phyloP scores from a whole-genome alignment of 1,140 invertebrate species.

The Drosophila punjabiensis region DNA sequence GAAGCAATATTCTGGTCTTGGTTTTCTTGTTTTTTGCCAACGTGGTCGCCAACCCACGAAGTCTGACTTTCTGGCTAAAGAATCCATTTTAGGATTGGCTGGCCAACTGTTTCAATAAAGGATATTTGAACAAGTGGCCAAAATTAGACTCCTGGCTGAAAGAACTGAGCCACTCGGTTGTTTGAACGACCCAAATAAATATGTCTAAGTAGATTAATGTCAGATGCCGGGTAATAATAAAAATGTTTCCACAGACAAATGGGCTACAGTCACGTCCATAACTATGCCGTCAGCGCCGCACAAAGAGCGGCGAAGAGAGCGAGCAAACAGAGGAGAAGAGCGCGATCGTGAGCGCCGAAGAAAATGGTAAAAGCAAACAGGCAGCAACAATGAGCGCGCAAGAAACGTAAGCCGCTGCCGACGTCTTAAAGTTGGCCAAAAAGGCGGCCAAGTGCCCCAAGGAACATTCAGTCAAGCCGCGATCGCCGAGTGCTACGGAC shows the following conservation, averaged over 20 bases:
- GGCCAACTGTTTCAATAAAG: slow-evolving; percentile 51
- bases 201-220: slow-evolving; percentile 70
- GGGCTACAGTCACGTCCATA: slow-evolving; percentile 58
- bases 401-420: slow-evolving; percentile 59
- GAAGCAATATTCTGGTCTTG: slow-evolving; percentile 4
- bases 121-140: slow-evolving; percentile 58
- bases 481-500: slow-evolving; percentile 76
- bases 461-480: slow-evolving; percentile 81
- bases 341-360: slow-evolving; percentile 61
- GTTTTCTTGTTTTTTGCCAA: slow-evolving; percentile 28
- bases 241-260: slow-evolving; percentile 68
- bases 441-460: slow-evolving; percentile 73
- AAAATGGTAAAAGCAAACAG: slow-evolving; percentile 80
- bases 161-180: slow-evolving; percentile 33
- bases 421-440: slow-evolving; percentile 74
- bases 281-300: slow-evolving; percentile 8
- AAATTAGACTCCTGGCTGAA: slow-evolving; percentile 17
- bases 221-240: slow-evolving; percentile 49
- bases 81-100: not conserved
- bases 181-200: slow-evolving; percentile 73
- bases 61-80: not conserved
- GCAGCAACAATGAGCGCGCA: slow-evolving; percentile 62
- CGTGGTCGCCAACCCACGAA: slow-evolving; percentile 18
- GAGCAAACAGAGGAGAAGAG: slow-evolving; percentile 39
- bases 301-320: slow-evolving; percentile 38